Evolutionary conservation across 2,113 vertebrate species (phyloP).

Genomic region (Sinocyclocheilus anophthalmus): DNA sequence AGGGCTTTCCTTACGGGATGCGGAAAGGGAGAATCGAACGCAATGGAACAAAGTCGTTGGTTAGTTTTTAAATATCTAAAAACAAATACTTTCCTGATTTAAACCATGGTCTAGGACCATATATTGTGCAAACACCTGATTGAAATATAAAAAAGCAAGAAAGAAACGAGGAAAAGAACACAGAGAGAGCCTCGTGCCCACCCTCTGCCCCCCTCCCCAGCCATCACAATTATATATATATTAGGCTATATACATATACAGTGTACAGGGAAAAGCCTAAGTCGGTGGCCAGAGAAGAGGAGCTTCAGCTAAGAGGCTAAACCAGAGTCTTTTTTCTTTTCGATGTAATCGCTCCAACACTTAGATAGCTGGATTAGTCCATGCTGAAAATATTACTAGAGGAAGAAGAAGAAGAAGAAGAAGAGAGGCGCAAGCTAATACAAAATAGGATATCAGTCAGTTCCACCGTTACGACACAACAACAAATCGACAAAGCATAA

Average conservation of each 20-base stretch:
- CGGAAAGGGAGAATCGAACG: conserved; percentile 34
- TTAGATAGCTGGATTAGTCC: conserved; percentile 47
- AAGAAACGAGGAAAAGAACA: conserved; percentile 27
- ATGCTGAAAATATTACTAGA: conserved; percentile 51
- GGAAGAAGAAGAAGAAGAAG: conserved; percentile 44
- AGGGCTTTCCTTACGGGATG: conserved; percentile 19
- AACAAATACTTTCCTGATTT: conserved; percentile 84
- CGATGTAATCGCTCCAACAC: background rate
- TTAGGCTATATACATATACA: conserved; percentile 43
- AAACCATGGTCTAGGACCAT: conserved; percentile 70
- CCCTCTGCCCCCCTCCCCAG: conserved; percentile 52
- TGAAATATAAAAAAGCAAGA: conserved; percentile 73
- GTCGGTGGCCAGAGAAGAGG: conserved; percentile 50
- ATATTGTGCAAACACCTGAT: conserved; percentile 83
- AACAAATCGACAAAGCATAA: conserved; percentile 51
- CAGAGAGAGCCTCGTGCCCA: conserved; percentile 53
- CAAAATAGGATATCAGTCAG: conserved; percentile 44
- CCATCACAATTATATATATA: conserved; percentile 58
- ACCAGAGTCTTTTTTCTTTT: conserved; percentile 38
- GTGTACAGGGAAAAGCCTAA: conserved; percentile 38
- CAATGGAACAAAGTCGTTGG: conserved; percentile 67
- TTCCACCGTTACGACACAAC: conserved; percentile 54
- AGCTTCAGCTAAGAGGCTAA: conserved; percentile 46
- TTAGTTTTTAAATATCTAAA: conserved; percentile 74
- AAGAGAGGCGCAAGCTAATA: conserved; percentile 49